Base-by-base conservation (phyloP, 2,113 vertebrate genomes). In the Poicephalus gulielmi region DNA sequence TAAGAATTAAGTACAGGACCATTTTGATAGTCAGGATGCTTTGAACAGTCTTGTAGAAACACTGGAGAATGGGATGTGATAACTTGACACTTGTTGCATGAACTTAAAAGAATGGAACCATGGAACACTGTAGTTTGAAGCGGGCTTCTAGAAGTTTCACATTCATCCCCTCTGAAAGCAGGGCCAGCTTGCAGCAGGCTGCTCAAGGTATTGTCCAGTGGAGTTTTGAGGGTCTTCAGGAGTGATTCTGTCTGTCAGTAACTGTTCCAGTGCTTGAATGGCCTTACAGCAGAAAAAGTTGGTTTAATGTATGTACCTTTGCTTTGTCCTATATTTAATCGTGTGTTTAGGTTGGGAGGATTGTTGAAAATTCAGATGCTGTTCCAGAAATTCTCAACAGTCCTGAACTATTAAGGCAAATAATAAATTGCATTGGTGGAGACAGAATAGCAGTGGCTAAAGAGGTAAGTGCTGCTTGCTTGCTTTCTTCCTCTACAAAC, bases 371-470 rank as follows among this genome's bases (percentile, higher is more conserved):
- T 87, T 90, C 98, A 4, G 98, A 98, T 13, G 99, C 98, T 31
- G 59, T 98, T 44, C 97, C 96, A 33, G 98, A 99, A 96, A 97
- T 99, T 83, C 97, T 99, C 50, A 98, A 97, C 96, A 98, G 97
- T 74, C 94, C 97, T 1, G 98, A 99, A 28, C 91, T 99, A 24
- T 86, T 99, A 33, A 97, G 52, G 78, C 98, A 98, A 5, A 97
- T 99, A 27, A 98, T 99, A 67, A 97, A 96, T 47, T 99, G 98
- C 96, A 98, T 99, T 24, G 97, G 97, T 55, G 98, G 95, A 20
- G 99, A 99, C 86, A 99, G 98, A 86, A 98, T 99, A n/a, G 97
- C 98, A 23, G 98, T 99, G 92, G 99, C 99, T 24, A 99, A 99
- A 97, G 98, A 99, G 98, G 99, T 99, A 81, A 98, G 97, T 9